Conservation (phyloP, 2,113 vertebrate species). For the Sinocyclocheilus anophthalmus region DNA sequence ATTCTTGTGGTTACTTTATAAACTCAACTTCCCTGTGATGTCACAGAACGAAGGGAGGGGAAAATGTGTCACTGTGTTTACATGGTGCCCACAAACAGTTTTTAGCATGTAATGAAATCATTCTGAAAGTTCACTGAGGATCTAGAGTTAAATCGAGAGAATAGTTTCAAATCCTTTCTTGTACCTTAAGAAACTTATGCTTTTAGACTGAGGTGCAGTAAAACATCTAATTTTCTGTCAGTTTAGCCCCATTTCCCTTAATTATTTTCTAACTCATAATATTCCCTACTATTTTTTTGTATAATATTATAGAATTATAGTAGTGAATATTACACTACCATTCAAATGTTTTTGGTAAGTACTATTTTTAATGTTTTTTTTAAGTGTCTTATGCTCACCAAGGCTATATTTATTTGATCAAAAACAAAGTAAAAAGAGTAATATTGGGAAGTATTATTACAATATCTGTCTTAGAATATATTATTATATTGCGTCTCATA, state of each 20-base stretch:
- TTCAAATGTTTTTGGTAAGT: neutral
- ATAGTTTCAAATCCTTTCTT: neutral
- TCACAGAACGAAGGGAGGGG: slow-evolving; percentile 48
- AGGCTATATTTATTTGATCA: neutral
- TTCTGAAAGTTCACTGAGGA: neutral
- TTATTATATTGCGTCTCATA: no score
- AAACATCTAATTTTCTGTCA: neutral
- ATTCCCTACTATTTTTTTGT: neutral
- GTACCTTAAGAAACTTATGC: neutral
- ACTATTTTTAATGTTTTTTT: neutral
- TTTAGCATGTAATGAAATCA: neutral
- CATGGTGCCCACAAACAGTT: slow-evolving; percentile 2
- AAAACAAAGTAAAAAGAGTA: neutral
- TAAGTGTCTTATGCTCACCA: neutral
- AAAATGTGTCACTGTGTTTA: slow-evolving; percentile 28
- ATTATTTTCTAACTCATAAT: neutral
- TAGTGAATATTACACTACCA: neutral
- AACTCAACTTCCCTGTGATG: slow-evolving; percentile 55
- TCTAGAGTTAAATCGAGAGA: neutral
- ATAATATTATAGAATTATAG: neutral
- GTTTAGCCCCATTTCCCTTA: neutral
- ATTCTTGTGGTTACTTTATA: slow-evolving; percentile 62
- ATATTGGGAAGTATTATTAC: neutral
- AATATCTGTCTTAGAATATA: no score
- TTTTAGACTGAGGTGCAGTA: neutral